A percentile compares a stretch with the other conserved stretches of the same genome.
Conservation (phyloP, 2,888 invertebrate species). For the Drosophila lutescens region DNA sequence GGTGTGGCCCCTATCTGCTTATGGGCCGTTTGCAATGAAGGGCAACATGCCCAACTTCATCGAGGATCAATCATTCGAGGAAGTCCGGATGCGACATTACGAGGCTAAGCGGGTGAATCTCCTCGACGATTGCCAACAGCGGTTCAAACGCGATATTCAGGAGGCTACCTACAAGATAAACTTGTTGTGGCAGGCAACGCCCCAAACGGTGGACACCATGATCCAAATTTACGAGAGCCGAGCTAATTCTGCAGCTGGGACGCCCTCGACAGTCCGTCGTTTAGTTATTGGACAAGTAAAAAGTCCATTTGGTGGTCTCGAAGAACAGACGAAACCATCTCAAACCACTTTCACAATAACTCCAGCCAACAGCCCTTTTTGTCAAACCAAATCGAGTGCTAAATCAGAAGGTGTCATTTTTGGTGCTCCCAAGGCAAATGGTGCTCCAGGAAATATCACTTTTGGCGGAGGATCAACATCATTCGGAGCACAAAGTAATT, state of each 20-base stretch:
- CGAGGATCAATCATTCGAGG: constrained; percentile 1
- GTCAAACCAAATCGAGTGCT: not conserved
- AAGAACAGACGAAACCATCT: too few species aligned
- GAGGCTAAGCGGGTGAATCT: not conserved
- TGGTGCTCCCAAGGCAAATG: too few species aligned
- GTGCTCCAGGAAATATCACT: too few species aligned
- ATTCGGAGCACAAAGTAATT: too few species aligned
- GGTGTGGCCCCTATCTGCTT: not conserved
- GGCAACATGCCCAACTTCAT: not conserved
- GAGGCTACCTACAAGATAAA: not conserved
- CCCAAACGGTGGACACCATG: not conserved
- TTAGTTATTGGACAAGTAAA: too few species aligned
- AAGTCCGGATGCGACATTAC: not conserved
- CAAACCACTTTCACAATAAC: too few species aligned
- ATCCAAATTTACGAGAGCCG: not conserved
- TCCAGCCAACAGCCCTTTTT: too few species aligned
- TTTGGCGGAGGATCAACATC: too few species aligned
- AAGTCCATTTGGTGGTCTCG: too few species aligned
- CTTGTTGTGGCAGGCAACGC: not conserved
- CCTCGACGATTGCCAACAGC: not conserved
- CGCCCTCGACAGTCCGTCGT: too few species aligned
- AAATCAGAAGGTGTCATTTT: too few species aligned
- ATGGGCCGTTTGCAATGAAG: not conserved
- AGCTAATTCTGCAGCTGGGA: too few species aligned
- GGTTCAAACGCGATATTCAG: fast-evolving